Conservation (phyloP, 2,888 invertebrate genomes). For the Meandrusa payeni region DNA sequence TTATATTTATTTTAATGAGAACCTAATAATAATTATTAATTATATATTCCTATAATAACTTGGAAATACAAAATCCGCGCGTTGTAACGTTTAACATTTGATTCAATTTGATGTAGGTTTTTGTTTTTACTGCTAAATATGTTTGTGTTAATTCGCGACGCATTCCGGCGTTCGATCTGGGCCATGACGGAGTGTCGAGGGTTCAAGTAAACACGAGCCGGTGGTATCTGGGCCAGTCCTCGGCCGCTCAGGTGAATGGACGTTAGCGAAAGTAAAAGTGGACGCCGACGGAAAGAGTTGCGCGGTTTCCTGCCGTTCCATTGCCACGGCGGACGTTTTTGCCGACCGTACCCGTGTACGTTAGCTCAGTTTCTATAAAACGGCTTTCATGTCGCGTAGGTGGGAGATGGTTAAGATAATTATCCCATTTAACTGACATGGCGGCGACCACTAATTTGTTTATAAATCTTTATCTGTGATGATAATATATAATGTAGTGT, state of each 20-base stretch:
- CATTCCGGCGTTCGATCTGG: constrained; percentile 23
- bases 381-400: neutral
- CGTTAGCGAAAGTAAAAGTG: constrained; percentile 73
- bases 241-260: constrained; percentile 61
- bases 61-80: too few relatives aligned
- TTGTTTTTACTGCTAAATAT: too few relatives aligned
- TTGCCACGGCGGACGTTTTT: constrained; percentile 5
- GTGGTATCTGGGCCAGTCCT: constrained; percentile 37
- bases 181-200: constrained; percentile 24
- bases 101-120: too few relatives aligned
- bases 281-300: constrained; percentile 48
- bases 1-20: too few relatives aligned
- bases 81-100: too few relatives aligned
- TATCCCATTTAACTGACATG: too few relatives aligned
- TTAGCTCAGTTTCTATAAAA: neutral
- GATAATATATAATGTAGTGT: too few relatives aligned
- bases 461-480: too few relatives aligned
- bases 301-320: constrained; percentile 47
- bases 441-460: too few relatives aligned
- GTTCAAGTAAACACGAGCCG: constrained; percentile 30
- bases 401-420: too few relatives aligned
- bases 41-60: too few relatives aligned
- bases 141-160: constrained; percentile 20
- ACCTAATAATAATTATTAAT: too few relatives aligned
- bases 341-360: neutral